Percentiles rank a stretch among this genome's conserved stretches.
Evolutionary conservation across 2,113 vertebrate genomes (phyloP).

Genomic region (Apaloderma vittatum): DNA sequence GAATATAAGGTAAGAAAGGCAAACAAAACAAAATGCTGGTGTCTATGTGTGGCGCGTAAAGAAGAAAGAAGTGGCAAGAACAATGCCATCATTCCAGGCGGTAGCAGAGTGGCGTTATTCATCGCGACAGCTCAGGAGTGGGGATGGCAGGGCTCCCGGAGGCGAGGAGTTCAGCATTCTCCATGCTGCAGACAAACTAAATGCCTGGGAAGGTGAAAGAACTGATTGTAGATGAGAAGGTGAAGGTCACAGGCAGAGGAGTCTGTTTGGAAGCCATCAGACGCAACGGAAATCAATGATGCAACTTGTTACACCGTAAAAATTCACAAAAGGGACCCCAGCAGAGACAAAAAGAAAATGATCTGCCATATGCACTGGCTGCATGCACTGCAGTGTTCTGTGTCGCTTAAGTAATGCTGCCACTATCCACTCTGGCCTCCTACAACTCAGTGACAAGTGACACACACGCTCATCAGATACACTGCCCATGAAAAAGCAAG

Average conservation of each 20-base stretch:
- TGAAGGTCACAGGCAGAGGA: neutral
- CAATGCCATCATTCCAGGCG: neutral
- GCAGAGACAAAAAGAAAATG: neutral
- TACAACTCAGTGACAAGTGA: neutral
- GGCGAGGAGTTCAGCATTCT: neutral
- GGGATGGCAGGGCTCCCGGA: neutral
- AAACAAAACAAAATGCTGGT: neutral
- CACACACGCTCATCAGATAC: neutral
- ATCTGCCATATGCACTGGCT: neutral
- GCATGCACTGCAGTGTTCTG: neutral
- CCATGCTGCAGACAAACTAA: neutral
- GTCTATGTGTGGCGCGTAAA: neutral
- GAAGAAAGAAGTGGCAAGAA: neutral
- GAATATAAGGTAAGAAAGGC: neutral
- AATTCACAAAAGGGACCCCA: neutral
- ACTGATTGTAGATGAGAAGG: neutral
- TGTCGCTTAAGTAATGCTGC: neutral
- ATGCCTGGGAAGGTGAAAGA: neutral
- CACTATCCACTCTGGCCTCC: neutral
- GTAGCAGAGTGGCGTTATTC: neutral
- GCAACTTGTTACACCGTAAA: neutral
- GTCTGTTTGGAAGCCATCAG: neutral
- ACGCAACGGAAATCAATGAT: neutral
- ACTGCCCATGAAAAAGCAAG: neutral
- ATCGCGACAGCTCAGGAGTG: neutral